Conservation (phyloP, 2,113 vertebrate genomes). For the Oxygymnocypris stewartii region DNA sequence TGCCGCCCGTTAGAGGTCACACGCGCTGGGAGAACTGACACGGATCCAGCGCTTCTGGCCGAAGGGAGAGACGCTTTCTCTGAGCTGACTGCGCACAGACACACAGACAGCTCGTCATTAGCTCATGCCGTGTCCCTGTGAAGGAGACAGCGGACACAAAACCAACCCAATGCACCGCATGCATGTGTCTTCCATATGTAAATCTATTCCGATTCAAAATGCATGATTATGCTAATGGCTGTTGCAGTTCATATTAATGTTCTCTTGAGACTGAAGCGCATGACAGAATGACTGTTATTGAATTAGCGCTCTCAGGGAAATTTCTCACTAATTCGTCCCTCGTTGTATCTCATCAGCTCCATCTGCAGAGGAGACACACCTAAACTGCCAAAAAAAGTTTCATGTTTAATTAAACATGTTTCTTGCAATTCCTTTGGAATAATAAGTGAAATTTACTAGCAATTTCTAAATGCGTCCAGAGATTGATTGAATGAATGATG, state of each 20-base stretch:
- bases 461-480: too few relatives aligned
- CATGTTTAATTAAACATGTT: too few relatives aligned
- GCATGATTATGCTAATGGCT: neutral
- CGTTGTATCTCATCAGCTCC: conserved; percentile 55
- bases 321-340: conserved; percentile 59
- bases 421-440: too few relatives aligned
- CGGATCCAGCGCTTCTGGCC: neutral
- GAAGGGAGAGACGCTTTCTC: neutral
- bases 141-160: neutral
- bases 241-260: neutral
- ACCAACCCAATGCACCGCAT: neutral
- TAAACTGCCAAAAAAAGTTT: neutral
- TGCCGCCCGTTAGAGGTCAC: neutral
- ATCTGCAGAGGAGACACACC: conserved; percentile 14
- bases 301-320: conserved; percentile 43
- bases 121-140: neutral
- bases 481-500: too few relatives aligned
- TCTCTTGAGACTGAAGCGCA: conserved; percentile 8
- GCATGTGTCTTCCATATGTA: neutral
- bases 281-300: conserved; percentile 3
- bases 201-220: neutral
- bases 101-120: neutral
- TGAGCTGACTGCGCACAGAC: neutral
- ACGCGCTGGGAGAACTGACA: neutral
- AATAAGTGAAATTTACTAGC: too few relatives aligned